Evolutionary conservation across 2,888 invertebrate genomes (phyloP).

Genomic region (Helleia helle): DNA sequence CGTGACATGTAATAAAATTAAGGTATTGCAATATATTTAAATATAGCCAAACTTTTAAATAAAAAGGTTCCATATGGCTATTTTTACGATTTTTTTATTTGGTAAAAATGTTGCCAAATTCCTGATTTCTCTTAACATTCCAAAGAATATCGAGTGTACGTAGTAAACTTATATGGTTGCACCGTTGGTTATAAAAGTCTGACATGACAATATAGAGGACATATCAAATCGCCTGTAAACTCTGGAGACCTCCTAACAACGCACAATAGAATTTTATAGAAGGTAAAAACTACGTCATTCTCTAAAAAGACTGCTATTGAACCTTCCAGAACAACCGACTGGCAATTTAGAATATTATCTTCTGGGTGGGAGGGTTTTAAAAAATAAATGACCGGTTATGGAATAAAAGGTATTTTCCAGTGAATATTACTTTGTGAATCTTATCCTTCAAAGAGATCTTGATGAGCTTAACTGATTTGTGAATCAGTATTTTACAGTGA

Average conservation of each 20-base stretch:
- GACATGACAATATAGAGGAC: conserved; percentile 20
- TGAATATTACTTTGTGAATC: too few species aligned
- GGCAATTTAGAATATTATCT: conserved; percentile 5
- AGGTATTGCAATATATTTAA: too few species aligned
- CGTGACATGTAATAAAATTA: too few species aligned
- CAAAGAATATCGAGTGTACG: not conserved
- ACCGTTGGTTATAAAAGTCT: conserved; percentile 21
- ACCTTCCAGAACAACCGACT: not conserved
- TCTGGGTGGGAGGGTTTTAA: conserved; percentile 3
- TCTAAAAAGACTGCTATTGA: conserved; percentile 3
- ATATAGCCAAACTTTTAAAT: too few species aligned
- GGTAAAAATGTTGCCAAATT: not conserved
- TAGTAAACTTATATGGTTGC: not conserved
- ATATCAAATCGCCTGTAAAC: conserved; percentile 21
- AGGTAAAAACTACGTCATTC: conserved; percentile 19
- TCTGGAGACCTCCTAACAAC: conserved; percentile 19
- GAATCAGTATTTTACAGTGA: too few species aligned
- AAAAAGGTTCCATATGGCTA: too few species aligned
- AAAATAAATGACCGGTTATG: not conserved
- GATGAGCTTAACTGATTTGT: too few species aligned
- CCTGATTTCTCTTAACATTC: not conserved
- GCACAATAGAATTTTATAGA: conserved; percentile 22
- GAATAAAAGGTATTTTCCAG: not conserved
- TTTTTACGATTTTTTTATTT: too few species aligned
- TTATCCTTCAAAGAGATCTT: too few species aligned